A percentile compares a stretch with the other conserved stretches of the same genome.
Conservation (phyloP, 2,113 vertebrate genomes). For the Gyps fulvus region DNA sequence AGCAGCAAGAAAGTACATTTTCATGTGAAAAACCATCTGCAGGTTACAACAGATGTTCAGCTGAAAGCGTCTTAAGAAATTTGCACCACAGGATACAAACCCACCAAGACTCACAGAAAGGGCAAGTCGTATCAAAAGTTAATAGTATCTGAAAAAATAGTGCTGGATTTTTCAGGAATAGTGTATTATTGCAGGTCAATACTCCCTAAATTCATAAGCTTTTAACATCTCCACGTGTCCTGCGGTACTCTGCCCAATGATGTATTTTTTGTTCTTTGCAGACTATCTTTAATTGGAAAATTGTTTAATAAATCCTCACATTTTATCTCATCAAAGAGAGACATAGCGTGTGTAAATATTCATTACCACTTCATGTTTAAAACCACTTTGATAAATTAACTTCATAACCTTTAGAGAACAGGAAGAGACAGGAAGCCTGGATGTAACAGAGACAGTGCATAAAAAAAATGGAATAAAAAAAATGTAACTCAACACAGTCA, state of each 20-base stretch:
- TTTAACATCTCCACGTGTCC: neutral
- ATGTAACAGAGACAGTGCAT: slow-evolving; percentile 8
- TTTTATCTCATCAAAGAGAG: slow-evolving; percentile 65
- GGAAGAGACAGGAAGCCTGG: slow-evolving; percentile 57
- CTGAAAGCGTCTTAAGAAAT: neutral
- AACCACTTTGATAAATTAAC: slow-evolving; percentile 65
- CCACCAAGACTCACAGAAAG: neutral
- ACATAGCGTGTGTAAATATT: slow-evolving; percentile 47
- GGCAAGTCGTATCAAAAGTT: neutral
- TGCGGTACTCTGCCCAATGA: neutral
- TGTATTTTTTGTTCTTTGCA: slow-evolving; percentile 24
- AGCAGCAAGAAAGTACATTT: neutral
- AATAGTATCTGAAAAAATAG: neutral
- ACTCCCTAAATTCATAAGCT: neutral
- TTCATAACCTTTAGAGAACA: slow-evolving; percentile 64
- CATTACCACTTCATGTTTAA: slow-evolving; percentile 41
- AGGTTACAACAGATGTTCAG: neutral
- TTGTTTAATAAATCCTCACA: slow-evolving; percentile 51
- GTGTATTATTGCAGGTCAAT: neutral
- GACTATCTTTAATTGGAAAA: slow-evolving; percentile 49
- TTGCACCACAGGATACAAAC: neutral
- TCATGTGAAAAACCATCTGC: neutral
- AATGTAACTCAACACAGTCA: neutral
- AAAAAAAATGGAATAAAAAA: neutral
- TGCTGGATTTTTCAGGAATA: neutral